A percentile compares a stretch with the other conserved stretches of the same genome.
These are phyloP conservation scores for Drosophila nasuta DNA, from an alignment of 1,140 invertebrate species.

Conservation along the genomic window DNA sequence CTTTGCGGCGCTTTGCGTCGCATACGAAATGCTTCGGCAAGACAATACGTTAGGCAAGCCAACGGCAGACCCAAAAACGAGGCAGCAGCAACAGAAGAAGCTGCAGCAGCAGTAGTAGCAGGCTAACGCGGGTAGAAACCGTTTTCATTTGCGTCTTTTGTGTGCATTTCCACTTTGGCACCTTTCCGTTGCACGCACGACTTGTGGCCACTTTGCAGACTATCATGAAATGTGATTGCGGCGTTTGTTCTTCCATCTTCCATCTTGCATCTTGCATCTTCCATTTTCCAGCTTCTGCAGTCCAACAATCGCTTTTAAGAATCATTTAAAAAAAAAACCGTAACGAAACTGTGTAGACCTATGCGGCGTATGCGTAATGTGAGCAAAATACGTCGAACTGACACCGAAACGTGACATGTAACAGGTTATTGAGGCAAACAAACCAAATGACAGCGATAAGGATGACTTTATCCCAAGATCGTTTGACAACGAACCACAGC, in stretches of 20 bases:
- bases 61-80: neutral
- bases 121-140: conserved; percentile 20
- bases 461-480: conserved; percentile 74
- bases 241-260: conserved; percentile 14
- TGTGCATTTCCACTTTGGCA: conserved; percentile 48
- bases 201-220: conserved; percentile 47
- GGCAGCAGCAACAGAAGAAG: neutral
- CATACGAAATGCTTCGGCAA: conserved; percentile 66
- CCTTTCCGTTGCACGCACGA: conserved; percentile 44
- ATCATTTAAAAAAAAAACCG: neutral
- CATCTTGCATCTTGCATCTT: too few relatives aligned
- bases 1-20: conserved; percentile 64
- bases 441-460: conserved; percentile 58
- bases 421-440: conserved; percentile 69
- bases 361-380: conserved; percentile 56
- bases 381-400: conserved; percentile 28
- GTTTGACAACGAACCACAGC: conserved; percentile 54
- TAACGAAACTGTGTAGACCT: neutral
- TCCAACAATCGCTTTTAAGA: conserved; percentile 5
- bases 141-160: conserved; percentile 64
- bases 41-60: conserved; percentile 42
- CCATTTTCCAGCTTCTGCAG: neutral
- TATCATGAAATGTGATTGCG: conserved; percentile 30
- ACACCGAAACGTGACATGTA: conserved; percentile 58
- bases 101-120: neutral